These are phyloP conservation scores for Chlorops oryzae DNA, from an alignment of 1,140 invertebrate species.

Conservation along the genomic window DNA sequence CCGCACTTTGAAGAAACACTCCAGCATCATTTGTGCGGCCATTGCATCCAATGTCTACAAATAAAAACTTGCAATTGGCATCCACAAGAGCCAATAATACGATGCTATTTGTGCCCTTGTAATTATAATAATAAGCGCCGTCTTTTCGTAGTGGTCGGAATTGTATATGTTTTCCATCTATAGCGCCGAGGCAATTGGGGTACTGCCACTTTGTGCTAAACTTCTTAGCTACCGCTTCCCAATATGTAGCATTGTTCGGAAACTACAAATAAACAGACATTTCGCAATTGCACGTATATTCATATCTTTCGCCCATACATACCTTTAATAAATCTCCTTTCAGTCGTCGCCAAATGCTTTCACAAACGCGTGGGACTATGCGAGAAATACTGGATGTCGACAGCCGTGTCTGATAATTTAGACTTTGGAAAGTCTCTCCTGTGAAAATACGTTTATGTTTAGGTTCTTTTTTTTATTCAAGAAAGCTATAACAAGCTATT, in stretches of 20 bases:
- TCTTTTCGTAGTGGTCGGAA: background rate
- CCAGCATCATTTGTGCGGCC: no score
- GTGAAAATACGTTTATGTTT: no score
- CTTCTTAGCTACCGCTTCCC: background rate
- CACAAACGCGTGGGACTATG: background rate
- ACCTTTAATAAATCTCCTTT: background rate
- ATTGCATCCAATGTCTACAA: no score
- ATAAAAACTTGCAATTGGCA: no score
- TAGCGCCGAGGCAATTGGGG: no score
- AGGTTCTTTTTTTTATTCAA: no score
- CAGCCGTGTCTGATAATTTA: background rate
- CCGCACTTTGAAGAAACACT: no score
- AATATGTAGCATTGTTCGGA: background rate
- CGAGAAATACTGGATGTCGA: background rate
- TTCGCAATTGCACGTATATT: background rate
- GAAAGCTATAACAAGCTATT: no score
- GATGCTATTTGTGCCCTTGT: no score
- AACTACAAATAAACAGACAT: background rate
- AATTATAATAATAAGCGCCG: background rate
- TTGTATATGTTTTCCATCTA: background rate
- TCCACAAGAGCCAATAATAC: no score
- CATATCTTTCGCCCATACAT: background rate
- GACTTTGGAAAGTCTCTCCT: background rate
- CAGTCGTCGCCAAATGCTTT: background rate
- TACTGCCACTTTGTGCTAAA: background rate